Conservation (phyloP, 2,888 invertebrate genomes). For the Stomorhina lunata region DNA sequence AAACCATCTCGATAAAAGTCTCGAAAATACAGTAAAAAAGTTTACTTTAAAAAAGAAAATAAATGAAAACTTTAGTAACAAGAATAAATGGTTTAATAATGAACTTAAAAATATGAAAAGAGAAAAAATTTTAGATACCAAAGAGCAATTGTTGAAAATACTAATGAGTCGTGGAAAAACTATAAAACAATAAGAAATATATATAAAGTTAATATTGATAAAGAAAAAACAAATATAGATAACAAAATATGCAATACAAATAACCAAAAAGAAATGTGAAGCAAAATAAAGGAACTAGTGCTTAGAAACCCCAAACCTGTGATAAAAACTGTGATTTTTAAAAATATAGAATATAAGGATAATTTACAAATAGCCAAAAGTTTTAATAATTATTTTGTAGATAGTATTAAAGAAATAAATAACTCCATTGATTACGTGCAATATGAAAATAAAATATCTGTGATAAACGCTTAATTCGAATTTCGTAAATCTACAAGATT, state of each 20-base stretch:
- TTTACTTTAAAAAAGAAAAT: too few relatives aligned
- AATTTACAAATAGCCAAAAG: not conserved
- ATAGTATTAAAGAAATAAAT: not conserved
- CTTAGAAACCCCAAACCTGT: not conserved
- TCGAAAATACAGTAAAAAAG: too few relatives aligned
- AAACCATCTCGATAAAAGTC: too few relatives aligned
- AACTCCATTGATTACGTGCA: not conserved
- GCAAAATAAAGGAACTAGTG: not conserved
- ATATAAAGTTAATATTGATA: too few relatives aligned
- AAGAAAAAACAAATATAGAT: not conserved
- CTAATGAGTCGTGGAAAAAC: too few relatives aligned
- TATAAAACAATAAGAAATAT: too few relatives aligned
- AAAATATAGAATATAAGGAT: not conserved
- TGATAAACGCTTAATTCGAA: not conserved
- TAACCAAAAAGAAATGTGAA: not conserved
- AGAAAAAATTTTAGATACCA: too few relatives aligned
- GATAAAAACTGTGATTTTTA: slow-evolving; percentile 1
- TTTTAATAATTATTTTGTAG: not conserved
- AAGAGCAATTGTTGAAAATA: too few relatives aligned
- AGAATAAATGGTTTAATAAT: too few relatives aligned
- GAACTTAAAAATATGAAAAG: too few relatives aligned
- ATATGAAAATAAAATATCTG: not conserved
- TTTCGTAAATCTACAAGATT: not conserved
- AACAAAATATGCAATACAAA: not conserved
- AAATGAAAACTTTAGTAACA: too few relatives aligned